Evolutionary conservation across 2,797 vertebrate species (phyloP), one percentile per base, ranked within the genome.

Genomic region (Alectoris magna): DNA sequence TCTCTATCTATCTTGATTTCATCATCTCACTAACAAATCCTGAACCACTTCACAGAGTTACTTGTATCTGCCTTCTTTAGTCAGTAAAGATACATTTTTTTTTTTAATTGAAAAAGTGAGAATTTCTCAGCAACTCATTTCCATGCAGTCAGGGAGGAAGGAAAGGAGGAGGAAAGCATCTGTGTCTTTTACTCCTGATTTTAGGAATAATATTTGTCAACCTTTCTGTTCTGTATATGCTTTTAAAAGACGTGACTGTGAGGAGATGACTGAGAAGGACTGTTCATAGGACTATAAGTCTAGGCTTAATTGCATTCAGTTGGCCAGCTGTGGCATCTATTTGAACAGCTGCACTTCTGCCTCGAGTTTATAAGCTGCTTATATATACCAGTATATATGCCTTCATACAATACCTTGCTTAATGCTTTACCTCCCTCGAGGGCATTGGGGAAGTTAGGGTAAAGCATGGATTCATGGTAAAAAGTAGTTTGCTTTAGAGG

Each of bases 361-460:
- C 49, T 17, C 19, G 24, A 77, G 34, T 74, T 87, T 85, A 69
- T 71, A 84, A 93, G 36, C 44, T 63, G 26, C 7, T 85, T 91
- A 58, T 66, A 64, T 36, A 59, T 80, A 41, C 64, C 38, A 73
- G 36, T 77, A 69, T 78, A 67, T 84, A 84, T 67, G 67, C 39
- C 53, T 89, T 68, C 75, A 85, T 48, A 31, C 34, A 69, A 48
- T 64, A 19, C 62, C 14, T 38, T 74, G 78, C 87, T 80, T 94
- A 92, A 83, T 77, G 53, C 44, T 80, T 90, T 74, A 24, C 76
- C 84, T 79, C 22, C 72, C 82, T 76, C 67, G 62, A 87, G 68
- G 86, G 82, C 41, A 55, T 60, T 81, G n/a, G 66, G 56, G 36
- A 44, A 84, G 29, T 60, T 76, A 76, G 62, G 23, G 17, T 85